phyloP scores from a whole-genome alignment of 1,140 invertebrate species.

The Metopolophium dirhodum region DNA sequence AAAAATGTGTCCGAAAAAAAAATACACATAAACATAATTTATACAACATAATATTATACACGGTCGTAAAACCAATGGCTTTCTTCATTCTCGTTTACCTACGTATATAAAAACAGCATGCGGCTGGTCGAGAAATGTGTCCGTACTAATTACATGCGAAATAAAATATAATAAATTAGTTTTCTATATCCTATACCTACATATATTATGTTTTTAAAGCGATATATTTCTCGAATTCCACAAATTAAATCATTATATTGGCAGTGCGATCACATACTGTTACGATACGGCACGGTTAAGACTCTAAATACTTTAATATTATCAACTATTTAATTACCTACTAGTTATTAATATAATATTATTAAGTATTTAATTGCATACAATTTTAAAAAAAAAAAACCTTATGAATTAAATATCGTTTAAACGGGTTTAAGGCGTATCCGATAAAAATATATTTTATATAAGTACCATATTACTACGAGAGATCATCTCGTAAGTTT shows the following conservation, averaged over 20 bases:
- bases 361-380: background rate
- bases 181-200: background rate
- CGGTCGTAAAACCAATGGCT: background rate
- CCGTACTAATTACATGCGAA: background rate
- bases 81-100: background rate
- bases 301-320: background rate
- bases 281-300: background rate
- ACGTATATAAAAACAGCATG: background rate
- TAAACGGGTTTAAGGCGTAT: background rate
- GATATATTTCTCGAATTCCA: background rate
- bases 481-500: background rate
- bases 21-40: background rate
- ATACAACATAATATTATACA: background rate
- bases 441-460: background rate
- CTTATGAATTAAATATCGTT: background rate
- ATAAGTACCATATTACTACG: too few relatives aligned
- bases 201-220: background rate
- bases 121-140: background rate
- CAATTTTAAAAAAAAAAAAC: background rate
- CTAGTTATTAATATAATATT: background rate
- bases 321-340: background rate
- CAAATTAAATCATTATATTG: constrained; percentile 6
- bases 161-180: constrained; percentile 7
- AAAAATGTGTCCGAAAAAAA: background rate
- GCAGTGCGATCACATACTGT: background rate